These are phyloP conservation scores for Axinella damicornis DNA, from an alignment of 37 sponge, comb jelly and placozoan genomes.

Conservation along the genomic window DNA sequence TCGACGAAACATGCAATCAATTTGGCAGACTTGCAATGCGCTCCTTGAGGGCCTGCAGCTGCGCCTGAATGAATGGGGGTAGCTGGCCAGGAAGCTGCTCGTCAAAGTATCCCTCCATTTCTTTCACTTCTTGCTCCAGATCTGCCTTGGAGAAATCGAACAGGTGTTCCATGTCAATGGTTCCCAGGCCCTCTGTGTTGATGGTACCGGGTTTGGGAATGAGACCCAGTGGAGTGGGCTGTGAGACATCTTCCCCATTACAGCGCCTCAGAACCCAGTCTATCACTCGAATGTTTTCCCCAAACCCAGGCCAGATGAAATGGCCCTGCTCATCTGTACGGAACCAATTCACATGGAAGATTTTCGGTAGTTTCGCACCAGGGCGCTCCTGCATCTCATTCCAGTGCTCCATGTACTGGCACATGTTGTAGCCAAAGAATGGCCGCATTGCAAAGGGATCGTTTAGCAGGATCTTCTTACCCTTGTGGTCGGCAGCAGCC, in stretches of 20 bases:
- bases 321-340: constrained; percentile 70
- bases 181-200: constrained; percentile 59
- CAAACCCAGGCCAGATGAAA: constrained; percentile 98
- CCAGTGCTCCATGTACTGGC: constrained; percentile 92
- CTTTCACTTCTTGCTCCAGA: constrained; percentile 64
- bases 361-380: constrained; percentile 78
- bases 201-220: constrained; percentile 75
- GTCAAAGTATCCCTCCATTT: constrained; percentile 67
- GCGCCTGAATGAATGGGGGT: constrained; percentile 45
- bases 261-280: constrained; percentile 93
- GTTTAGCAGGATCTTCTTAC: constrained; percentile 70
- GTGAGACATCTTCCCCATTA: constrained; percentile 74
- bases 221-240: constrained; percentile 74
- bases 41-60: constrained; percentile 67
- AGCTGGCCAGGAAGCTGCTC: constrained; percentile 86
- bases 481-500: constrained; percentile 81
- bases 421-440: constrained; percentile 95
- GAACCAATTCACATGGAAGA: constrained; percentile 98
- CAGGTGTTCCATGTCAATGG: constrained; percentile 58
- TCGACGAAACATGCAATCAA: no score
- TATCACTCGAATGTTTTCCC: constrained; percentile 91
- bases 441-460: constrained; percentile 98
- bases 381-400: constrained; percentile 59
- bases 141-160: constrained; percentile 67
- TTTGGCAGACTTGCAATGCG: constrained; percentile 47